These are phyloP conservation scores for Carassius auratus DNA, from an alignment of 2,113 vertebrate species.

Conservation along the genomic window DNA sequence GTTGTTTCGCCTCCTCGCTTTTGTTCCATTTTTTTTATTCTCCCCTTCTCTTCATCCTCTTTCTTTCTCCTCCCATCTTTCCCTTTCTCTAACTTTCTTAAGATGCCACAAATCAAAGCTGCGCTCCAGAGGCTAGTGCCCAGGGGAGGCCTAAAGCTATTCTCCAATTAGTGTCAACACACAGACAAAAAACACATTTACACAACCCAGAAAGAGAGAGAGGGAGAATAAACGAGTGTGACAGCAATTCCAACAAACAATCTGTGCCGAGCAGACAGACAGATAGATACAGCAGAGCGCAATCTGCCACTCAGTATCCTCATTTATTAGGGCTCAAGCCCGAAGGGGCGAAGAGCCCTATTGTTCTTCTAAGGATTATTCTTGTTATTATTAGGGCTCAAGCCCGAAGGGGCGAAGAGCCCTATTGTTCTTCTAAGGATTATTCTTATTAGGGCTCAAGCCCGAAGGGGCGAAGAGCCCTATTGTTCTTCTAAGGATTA, in stretches of 20 bases:
- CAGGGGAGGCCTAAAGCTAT: constrained; percentile 73
- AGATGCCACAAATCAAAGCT: constrained; percentile 76
- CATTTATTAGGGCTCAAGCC: too few relatives aligned
- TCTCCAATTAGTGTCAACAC: constrained; percentile 80
- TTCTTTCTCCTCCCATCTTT: constrained; percentile 22
- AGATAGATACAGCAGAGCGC: constrained; percentile 56
- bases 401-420: too few relatives aligned
- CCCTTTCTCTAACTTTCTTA: constrained; percentile 66
- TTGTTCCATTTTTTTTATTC: constrained; percentile 33
- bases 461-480: too few relatives aligned
- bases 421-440: too few relatives aligned
- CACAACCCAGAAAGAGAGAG: constrained; percentile 52
- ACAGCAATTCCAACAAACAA: constrained; percentile 76
- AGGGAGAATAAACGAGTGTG: constrained; percentile 74
- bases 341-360: too few relatives aligned
- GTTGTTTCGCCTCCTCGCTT: constrained; percentile 19
- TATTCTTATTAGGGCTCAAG: too few relatives aligned
- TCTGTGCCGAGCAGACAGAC: constrained; percentile 64
- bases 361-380: too few relatives aligned
- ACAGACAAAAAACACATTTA: constrained; percentile 72
- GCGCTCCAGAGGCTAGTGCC: constrained; percentile 69
- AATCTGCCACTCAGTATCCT: constrained; percentile 37
- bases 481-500: too few relatives aligned
- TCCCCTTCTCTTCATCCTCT: neutral
- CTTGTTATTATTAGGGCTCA: too few relatives aligned